Conservation (phyloP, 2,113 vertebrate genomes). For the Galeopterus variegatus region DNA sequence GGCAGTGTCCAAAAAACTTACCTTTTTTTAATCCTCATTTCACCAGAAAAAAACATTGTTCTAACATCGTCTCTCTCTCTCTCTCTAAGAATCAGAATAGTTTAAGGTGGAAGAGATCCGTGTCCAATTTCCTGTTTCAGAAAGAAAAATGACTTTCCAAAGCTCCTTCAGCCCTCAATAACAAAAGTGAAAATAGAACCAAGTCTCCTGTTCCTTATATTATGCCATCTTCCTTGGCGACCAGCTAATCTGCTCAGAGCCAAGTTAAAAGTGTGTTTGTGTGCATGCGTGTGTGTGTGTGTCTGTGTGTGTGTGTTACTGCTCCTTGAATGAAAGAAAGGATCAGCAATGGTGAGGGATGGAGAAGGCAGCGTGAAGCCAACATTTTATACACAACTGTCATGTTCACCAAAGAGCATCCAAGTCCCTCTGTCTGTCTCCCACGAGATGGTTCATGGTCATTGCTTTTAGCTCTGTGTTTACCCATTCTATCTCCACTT, state of each 20-base stretch:
- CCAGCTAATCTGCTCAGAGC: background rate
- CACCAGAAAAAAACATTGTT: background rate
- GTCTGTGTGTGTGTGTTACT: background rate
- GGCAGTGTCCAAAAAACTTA: background rate
- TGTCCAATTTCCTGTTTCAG: background rate
- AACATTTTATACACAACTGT: too few species aligned
- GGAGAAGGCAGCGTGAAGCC: background rate
- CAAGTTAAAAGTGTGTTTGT: background rate
- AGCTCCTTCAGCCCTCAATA: background rate
- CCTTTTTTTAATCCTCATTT: background rate
- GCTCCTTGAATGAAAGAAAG: background rate
- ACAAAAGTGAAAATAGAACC: background rate
- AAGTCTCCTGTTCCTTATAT: background rate
- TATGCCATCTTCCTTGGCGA: background rate
- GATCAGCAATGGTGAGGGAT: too few species aligned
- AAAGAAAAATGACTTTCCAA: background rate
- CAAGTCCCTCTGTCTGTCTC: accelerated
- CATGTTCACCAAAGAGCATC: accelerated
- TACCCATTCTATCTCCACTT: background rate
- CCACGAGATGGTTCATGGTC: accelerated
- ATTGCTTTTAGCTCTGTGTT: background rate
- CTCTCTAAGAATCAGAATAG: background rate
- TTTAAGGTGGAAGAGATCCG: background rate
- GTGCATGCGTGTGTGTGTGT: background rate
- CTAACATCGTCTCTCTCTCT: background rate